Evolutionary conservation across 2,113 vertebrate genomes (phyloP), one percentile per base, ranked within the genome.

Genomic region (Rhynchomys soricoides): DNA sequence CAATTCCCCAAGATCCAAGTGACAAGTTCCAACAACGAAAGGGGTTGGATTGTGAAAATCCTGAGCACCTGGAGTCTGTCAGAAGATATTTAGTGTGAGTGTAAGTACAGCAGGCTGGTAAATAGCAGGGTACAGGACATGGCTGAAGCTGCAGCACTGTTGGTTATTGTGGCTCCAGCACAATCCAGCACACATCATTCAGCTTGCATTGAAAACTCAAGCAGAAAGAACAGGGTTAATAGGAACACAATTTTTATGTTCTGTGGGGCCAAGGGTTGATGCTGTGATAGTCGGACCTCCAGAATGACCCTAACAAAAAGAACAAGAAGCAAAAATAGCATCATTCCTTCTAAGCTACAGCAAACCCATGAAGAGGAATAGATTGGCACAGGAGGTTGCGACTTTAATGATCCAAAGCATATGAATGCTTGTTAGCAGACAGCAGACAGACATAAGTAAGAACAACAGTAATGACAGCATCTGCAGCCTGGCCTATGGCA

Each of bases 351-450:
- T 64, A 73, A 59, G 89, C 83, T 93, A 26, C 86, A 91, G 81
- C 52, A 93, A 29, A 77, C 64, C 31, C 82, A 6, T 45, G 22
- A 79, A 97, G 96, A 96, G 96, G 19, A 95, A 52, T 29, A 97
- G 96, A 97, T 89, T 55, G 90, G 95, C 81, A 96, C 55, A 94
- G 87, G 62, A 96, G 83, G 95, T 95, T 94, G 96, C 96, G 94
- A 91, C 88, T 98, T 98, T 95, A 97, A 97, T 97, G 97, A 97
- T 97, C 94, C 97, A 97, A 97, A 98, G 97, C 98, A 97, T 98
- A 98, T 97, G 97, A 97, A 96, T 90, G 97, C 97, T 97, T 97
- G 97, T 97, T 98, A 97, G 93, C 94, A 98, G 95, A 95, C 89
- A 97, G 52, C 15, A 96, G 90, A 78, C 94, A 97, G 16, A 93